These are phyloP conservation scores for Zapornia atra DNA, from an alignment of 2,113 vertebrate species.

Conservation along the genomic window DNA sequence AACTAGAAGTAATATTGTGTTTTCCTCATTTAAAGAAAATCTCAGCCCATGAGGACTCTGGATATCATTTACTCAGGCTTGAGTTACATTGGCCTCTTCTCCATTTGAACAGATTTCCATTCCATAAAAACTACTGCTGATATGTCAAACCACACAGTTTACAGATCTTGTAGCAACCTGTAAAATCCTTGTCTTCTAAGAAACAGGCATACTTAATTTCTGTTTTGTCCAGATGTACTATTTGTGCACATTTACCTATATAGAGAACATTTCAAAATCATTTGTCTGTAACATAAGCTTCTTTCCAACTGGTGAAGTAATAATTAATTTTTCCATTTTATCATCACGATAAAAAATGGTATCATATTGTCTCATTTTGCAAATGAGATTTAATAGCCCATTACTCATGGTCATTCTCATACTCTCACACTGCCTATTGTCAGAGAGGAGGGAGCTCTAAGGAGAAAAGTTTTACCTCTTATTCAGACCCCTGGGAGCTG, in stretches of 20 bases:
- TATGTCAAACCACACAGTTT: neutral
- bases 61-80: neutral
- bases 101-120: neutral
- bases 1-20: neutral
- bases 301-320: constrained; percentile 68
- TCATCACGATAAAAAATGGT: constrained; percentile 57
- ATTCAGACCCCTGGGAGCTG: neutral
- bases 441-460: constrained; percentile 29
- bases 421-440: constrained; percentile 53
- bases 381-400: constrained; percentile 74
- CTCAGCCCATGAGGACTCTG: neutral
- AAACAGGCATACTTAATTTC: neutral
- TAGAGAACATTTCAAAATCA: constrained; percentile 42
- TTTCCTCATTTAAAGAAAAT: neutral
- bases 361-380: constrained; percentile 64
- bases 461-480: neutral
- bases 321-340: constrained; percentile 57
- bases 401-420: constrained; percentile 74
- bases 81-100: neutral
- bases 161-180: neutral
- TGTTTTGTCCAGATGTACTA: constrained; percentile 10
- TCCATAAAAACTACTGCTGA: neutral
- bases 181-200: neutral
- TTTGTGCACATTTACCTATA: constrained; percentile 24
- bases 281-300: constrained; percentile 43